A percentile compares a stretch with the other conserved stretches of the same genome.
Conservation (phyloP, 2,113 vertebrate species). For the Varanus salvator region DNA sequence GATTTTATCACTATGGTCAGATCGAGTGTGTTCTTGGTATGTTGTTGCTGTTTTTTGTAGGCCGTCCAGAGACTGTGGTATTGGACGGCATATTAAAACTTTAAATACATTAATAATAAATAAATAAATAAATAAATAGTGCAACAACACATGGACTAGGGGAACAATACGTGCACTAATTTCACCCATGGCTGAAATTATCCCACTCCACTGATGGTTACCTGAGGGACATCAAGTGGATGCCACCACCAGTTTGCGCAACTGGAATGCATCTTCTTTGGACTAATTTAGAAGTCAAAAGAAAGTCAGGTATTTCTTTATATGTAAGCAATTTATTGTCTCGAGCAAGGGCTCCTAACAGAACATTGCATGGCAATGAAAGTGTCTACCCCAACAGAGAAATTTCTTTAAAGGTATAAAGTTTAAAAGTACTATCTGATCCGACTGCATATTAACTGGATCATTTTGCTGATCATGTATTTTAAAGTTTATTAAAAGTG, state of each 20-base stretch:
- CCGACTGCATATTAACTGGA: slow-evolving; percentile 71
- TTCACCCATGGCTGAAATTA: no score
- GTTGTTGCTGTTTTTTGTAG: no score
- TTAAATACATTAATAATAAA: no score
- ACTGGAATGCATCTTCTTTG: not conserved
- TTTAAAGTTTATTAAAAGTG: slow-evolving; percentile 80
- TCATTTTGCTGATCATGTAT: slow-evolving; percentile 78
- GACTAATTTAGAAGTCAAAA: not conserved
- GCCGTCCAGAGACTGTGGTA: no score
- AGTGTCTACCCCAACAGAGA: slow-evolving; percentile 33
- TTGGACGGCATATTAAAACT: no score
- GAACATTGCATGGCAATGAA: slow-evolving; percentile 40
- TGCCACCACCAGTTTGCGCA: not conserved
- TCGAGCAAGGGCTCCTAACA: slow-evolving; percentile 6
- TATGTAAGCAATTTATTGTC: not conserved
- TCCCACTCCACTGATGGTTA: no score
- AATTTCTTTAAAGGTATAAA: not conserved
- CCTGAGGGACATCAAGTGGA: not conserved
- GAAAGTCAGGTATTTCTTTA: not conserved
- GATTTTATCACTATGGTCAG: no score
- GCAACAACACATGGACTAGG: no score
- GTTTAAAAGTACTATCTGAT: slow-evolving; percentile 27
- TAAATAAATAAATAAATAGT: no score
- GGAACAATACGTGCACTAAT: no score
- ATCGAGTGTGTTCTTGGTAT: no score